These are phyloP conservation scores for Drosophila suboccidentalis DNA, from an alignment of 2,888 invertebrate genomes.

Conservation along the genomic window DNA sequence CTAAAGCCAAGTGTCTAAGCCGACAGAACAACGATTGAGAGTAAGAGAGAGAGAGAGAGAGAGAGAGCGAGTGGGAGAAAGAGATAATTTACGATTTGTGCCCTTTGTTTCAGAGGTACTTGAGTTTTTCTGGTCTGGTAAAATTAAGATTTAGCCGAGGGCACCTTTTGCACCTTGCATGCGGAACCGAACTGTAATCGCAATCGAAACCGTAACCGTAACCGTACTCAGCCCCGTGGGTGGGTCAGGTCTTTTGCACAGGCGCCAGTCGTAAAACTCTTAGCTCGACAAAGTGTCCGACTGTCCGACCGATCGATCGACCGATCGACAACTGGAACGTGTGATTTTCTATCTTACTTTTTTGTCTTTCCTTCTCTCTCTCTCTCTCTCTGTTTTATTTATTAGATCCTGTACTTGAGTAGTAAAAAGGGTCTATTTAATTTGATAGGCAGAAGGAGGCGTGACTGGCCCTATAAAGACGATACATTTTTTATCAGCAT, in stretches of 20 bases:
- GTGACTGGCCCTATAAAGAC: background rate
- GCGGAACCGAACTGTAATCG: slow-evolving; percentile 27
- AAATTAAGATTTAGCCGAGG: slow-evolving; percentile 70
- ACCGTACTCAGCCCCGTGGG: slow-evolving; percentile 47
- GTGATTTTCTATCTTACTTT: slow-evolving; percentile 49
- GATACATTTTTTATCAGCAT: background rate
- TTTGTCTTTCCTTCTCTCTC: background rate
- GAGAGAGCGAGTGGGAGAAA: background rate
- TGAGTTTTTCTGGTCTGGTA: slow-evolving; percentile 55
- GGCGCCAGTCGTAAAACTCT: slow-evolving; percentile 79
- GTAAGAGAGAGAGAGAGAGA: background rate
- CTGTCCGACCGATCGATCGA: background rate
- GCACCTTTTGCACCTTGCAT: slow-evolving; percentile 66
- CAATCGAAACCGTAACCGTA: slow-evolving; percentile 28
- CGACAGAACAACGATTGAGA: slow-evolving; percentile 27
- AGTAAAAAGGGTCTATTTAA: background rate
- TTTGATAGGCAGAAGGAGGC: background rate
- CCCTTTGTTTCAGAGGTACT: slow-evolving; percentile 51
- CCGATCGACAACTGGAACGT: slow-evolving; percentile 54
- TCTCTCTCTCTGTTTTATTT: background rate
- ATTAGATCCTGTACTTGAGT: background rate
- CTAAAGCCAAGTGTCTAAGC: slow-evolving; percentile 80
- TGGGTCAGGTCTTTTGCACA: slow-evolving; percentile 75
- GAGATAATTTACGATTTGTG: slow-evolving; percentile 62
- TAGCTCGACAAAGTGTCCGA: slow-evolving; percentile 49